Conservation (phyloP, 1,140 invertebrate genomes). For the Arctopsyche grandis region DNA sequence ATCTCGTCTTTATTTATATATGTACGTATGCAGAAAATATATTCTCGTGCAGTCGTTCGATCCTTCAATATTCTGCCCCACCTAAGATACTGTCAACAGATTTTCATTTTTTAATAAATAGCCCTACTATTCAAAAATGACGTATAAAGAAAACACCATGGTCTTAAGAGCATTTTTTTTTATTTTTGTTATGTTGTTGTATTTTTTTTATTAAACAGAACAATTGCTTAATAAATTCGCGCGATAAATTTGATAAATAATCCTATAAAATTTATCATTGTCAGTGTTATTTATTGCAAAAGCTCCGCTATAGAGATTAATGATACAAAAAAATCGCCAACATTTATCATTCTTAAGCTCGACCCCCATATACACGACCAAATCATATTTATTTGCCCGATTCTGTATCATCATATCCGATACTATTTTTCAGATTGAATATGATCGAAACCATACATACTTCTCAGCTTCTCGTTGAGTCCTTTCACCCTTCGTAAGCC, state of each 20-base stretch:
- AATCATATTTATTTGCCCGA: not conserved
- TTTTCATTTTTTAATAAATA: too few species aligned
- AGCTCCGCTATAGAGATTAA: constrained; percentile 44
- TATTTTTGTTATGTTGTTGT: not conserved
- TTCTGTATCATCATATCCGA: not conserved
- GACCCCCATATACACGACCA: constrained; percentile 14
- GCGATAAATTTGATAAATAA: constrained; percentile 46
- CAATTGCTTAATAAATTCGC: constrained; percentile 43
- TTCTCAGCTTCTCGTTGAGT: too few species aligned
- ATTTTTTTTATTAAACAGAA: constrained; percentile 31
- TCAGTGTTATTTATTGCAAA: constrained; percentile 46
- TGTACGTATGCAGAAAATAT: too few species aligned
- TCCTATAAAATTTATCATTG: constrained; percentile 46
- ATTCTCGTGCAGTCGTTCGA: too few species aligned
- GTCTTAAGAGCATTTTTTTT: not conserved
- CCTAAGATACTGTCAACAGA: too few species aligned
- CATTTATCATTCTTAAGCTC: constrained; percentile 45
- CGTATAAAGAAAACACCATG: too few species aligned
- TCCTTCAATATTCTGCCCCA: too few species aligned
- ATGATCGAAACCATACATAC: not conserved
- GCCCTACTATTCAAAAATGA: too few species aligned
- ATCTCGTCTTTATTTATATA: too few species aligned
- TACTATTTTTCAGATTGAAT: not conserved
- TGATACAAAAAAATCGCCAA: constrained; percentile 40
- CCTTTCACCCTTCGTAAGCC: too few species aligned